A percentile compares a stretch with the other conserved stretches of the same genome.
These are phyloP conservation scores for Tigriopus californicus DNA, from an alignment of 2,888 invertebrate genomes.

Conservation along the genomic window DNA sequence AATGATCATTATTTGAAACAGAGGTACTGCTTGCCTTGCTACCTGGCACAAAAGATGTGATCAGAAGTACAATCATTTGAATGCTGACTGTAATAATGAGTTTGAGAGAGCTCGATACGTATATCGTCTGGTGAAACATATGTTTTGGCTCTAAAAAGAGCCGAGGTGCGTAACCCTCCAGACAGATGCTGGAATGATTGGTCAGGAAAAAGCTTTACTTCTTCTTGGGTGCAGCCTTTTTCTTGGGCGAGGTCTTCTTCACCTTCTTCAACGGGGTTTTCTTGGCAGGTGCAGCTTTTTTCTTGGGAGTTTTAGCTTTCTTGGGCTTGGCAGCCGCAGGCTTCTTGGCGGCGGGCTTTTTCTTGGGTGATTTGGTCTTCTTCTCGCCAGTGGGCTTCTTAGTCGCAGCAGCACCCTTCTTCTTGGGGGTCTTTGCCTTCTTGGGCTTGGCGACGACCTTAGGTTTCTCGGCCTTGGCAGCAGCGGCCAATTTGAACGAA, in stretches of 20 bases:
- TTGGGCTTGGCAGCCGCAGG: conserved; percentile 23
- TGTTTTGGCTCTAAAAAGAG: no score
- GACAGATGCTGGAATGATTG: no score
- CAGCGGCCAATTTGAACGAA: conserved; percentile 18
- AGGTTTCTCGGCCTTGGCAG: neutral
- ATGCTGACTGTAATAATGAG: no score
- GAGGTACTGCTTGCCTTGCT: no score
- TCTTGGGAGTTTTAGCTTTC: conserved; percentile 17
- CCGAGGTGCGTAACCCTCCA: no score
- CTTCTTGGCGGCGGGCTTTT: conserved; percentile 18
- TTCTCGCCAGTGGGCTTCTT: conserved; percentile 21
- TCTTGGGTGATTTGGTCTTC: conserved; percentile 18
- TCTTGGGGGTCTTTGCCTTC: conserved; percentile 22
- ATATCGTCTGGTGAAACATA: no score
- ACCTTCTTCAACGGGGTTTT: conserved; percentile 20
- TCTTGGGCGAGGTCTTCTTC: conserved; percentile 17
- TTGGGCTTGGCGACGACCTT: conserved; percentile 22
- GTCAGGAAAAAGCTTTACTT: conserved; percentile 12
- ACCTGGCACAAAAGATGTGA: no score
- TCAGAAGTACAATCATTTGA: no score
- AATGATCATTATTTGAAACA: no score
- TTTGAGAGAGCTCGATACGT: no score
- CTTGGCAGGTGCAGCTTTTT: conserved; percentile 19
- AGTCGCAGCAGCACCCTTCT: conserved; percentile 18
- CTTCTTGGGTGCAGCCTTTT: conserved; percentile 19